Evolutionary conservation across 2,113 vertebrate genomes (phyloP).

Genomic region (Amphilophus citrinellus): DNA sequence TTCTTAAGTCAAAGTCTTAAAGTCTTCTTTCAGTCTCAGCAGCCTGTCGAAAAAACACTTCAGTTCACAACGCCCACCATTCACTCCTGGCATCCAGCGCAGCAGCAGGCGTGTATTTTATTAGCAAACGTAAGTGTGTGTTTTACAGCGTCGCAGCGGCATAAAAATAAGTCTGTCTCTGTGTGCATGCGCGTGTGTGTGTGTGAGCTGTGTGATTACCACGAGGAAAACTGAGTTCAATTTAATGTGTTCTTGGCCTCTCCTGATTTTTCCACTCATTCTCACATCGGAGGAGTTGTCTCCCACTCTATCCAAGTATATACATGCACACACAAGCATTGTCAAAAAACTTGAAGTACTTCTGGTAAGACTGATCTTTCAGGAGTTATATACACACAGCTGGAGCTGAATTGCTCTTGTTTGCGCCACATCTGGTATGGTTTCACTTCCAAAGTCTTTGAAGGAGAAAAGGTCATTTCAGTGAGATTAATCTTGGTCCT

Average conservation of each 20-base stretch:
- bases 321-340: neutral
- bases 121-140: conserved; percentile 46
- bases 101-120: conserved; percentile 58
- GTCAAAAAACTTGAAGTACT: neutral
- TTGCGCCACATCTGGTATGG: conserved; percentile 35
- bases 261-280: conserved; percentile 41
- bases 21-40: conserved; percentile 33
- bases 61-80: conserved; percentile 13
- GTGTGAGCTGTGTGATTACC: conserved; percentile 2
- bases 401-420: conserved; percentile 1
- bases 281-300: conserved; percentile 19
- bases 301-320: neutral
- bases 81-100: conserved; percentile 29
- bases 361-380: neutral
- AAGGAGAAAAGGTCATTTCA: neutral
- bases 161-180: conserved; percentile 38
- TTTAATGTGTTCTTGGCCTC: conserved; percentile 44
- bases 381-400: conserved; percentile 11
- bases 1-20: conserved; percentile 19
- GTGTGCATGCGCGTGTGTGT: neutral
- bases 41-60: conserved; percentile 38
- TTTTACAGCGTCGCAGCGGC: conserved; percentile 50
- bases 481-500: neutral
- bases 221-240: conserved; percentile 6
- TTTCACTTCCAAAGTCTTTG: conserved; percentile 9